Evolutionary conservation across 2,888 invertebrate genomes (phyloP), one percentile per base, ranked within the genome.

Genomic region (Chloroclystis v-ata): DNA sequence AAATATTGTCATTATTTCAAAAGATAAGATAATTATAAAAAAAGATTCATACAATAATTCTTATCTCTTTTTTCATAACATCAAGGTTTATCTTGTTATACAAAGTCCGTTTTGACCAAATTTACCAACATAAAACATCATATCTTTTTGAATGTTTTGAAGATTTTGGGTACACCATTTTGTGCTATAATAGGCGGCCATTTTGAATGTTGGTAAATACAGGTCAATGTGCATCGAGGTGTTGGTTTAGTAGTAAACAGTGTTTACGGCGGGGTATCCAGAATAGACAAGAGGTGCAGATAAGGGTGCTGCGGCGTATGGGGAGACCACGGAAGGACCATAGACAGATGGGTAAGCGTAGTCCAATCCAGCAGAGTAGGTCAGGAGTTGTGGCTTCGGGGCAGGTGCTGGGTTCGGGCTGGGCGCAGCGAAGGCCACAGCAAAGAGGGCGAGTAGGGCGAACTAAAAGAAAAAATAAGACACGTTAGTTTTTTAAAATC

Each of bases 381-480:
- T 28, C 45, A 74, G 12, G 33, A 63, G 8, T 51, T 79, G 78
- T 2, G 75, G 75, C 3, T 65, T 55, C 3, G 69, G 72, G 20
- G 56, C 67, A 0, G 71, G 70, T 13, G 59, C 59, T 2, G 80
- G 73, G 8, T 72, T 69, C 0, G 78, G 76, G 47, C 65, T 75
- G 7, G 89, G 89, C 8, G 81, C 82, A 39, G 89, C 89, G 48
- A 83, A 68, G 25, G 87, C 89, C 53, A 85, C 73, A 20, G 86
- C 89, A 68, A 90, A 51, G 48, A 90, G 57, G 57, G 89, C 89
- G 63, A 87, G 79, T 47, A 90, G 64, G 33, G 85, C 75, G 57
- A 89, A 65, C 90, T 90, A 68, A 10, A 65, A 75, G 61, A 39
- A 49, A 50, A 37, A 30, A 35, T 1, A 38, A n/a, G n/a, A n/a